Base-by-base conservation (phyloP, 2,888 invertebrate species). In the Endotricha flammealis region DNA sequence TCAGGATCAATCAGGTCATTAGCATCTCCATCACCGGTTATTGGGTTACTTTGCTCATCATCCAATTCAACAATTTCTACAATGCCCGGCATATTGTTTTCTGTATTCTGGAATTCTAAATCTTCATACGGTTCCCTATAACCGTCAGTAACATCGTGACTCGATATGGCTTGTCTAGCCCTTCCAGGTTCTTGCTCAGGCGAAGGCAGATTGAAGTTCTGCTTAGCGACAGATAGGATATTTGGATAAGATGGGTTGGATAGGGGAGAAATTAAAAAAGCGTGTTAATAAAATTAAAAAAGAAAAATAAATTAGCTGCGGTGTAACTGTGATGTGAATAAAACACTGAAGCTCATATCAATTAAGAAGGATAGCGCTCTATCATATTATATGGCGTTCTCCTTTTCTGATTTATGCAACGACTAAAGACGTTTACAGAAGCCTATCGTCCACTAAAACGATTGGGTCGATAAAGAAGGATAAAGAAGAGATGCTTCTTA, bases 241-340 rank as follows among this genome's bases (percentile, higher is more conserved):
- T 58, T 71, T 65, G 74, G 77, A 65, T 64, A 68, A 76, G 79
- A 73, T 64, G 69, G 79, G 68, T 59, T 58, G 77, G 69, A 53
- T 59, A 53, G 60, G 71, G 79, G 71, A 72, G 62, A 82, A 83
- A 80, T 82, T 79, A 87, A 87, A 86, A 86, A 87, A 88, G 86
- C 85, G 79, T 83, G 88, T 88, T 88, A 88, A 88, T 86, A 79
- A 79, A 85, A 83, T 75, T 68, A 79, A 78, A 80, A n/a, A 68
- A 66, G 65, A 70, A 67, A 64, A 61, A 75, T 72, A 73, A 73
- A 69, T 57, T 61, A 76, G 74, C 74, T 52, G 55, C 55, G 65
- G 63, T 64, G 57, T 53, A 57, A 57, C 20, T 20, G 6, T 20
- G 20, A 20, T 20, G 7, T 20, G 20, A 20, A n/a, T 6, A 20